A percentile compares a stretch with the other conserved stretches of the same genome.
Conservation (phyloP, 2,797 vertebrate species). For the Calcarius lapponicus region DNA sequence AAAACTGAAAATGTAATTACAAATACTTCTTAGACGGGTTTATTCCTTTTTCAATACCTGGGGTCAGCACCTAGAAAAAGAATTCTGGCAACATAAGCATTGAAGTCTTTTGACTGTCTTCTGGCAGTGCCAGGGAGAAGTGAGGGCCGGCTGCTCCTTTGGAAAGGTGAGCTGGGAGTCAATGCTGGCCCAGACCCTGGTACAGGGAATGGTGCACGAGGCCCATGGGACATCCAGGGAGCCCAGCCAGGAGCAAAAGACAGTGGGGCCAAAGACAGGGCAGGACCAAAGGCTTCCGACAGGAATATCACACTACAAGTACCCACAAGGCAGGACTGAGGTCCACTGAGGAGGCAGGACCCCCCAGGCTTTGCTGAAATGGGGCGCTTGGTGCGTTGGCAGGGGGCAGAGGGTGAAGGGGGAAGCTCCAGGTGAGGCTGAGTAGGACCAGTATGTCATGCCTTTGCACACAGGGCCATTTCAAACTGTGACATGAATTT, state of each 20-base stretch:
- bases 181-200: background rate
- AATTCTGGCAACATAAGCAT: conserved; percentile 13
- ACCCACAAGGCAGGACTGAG: background rate
- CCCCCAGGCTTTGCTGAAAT: background rate
- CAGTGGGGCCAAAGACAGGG: rapidly evolving
- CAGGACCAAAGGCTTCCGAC: background rate
- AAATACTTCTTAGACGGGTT: background rate
- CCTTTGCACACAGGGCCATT: background rate
- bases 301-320: background rate
- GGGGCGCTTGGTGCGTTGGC: background rate
- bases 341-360: background rate
- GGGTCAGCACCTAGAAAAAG: background rate
- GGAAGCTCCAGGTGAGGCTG: background rate
- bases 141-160: background rate
- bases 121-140: background rate
- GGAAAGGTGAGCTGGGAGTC: rapidly evolving
- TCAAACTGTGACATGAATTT: conserved; percentile 17
- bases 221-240: background rate
- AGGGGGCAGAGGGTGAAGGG: background rate
- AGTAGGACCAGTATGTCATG: too few species aligned
- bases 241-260: background rate
- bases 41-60: background rate
- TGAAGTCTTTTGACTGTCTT: conserved; percentile 33
- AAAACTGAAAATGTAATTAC: background rate
- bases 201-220: rapidly evolving